phyloP scores from a whole-genome alignment of 2,797 vertebrate genomes.

The Coendou prehensilis region DNA sequence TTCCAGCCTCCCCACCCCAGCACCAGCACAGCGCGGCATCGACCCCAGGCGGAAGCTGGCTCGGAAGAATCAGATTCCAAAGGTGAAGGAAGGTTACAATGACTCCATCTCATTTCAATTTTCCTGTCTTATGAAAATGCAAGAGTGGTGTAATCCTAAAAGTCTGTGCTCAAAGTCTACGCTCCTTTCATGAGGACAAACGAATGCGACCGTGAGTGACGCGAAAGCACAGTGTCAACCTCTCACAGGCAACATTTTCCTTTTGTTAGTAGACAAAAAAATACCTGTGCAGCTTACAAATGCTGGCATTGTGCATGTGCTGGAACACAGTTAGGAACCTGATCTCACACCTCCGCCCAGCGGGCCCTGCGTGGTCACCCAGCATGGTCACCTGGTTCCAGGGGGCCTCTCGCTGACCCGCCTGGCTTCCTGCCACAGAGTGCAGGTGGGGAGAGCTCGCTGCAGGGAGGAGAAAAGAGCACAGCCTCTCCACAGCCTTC shows the following conservation, averaged over 20 bases:
- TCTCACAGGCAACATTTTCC: neutral
- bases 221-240: neutral
- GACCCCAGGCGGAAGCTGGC: neutral
- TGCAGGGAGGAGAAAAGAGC: neutral
- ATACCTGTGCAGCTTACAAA: neutral
- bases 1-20: neutral
- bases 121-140: neutral
- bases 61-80: neutral
- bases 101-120: neutral
- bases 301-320: accelerated
- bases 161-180: neutral
- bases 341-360: neutral
- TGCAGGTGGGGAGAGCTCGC: neutral
- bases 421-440: neutral
- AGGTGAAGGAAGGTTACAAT: neutral
- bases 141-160: neutral
- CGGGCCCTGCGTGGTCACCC: neutral
- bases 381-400: neutral
- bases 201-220: neutral
- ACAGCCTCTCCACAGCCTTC: neutral
- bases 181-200: neutral
- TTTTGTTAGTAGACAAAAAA: neutral
- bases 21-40: accelerated
- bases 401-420: neutral
- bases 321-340: neutral